These are phyloP conservation scores for Parnassius orleans DNA, from an alignment of 2,888 invertebrate genomes.

Conservation along the genomic window DNA sequence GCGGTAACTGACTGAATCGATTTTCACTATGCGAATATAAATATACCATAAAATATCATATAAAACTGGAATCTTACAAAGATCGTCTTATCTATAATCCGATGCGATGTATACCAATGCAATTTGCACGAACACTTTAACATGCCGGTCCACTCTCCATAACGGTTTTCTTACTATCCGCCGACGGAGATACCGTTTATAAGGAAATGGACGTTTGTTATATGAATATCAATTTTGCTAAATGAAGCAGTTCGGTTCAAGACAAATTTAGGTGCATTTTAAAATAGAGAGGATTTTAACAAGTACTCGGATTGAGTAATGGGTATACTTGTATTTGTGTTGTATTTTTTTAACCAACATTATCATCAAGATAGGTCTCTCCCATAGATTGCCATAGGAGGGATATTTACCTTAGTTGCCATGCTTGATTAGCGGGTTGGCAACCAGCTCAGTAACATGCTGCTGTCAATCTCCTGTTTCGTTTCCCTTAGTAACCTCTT, in stretches of 20 bases:
- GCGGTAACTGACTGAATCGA: too few relatives aligned
- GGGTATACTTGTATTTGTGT: too few relatives aligned
- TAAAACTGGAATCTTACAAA: slow-evolving; percentile 4
- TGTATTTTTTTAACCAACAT: too few relatives aligned
- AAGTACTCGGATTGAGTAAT: background rate
- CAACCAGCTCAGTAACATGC: too few relatives aligned
- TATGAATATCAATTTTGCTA: slow-evolving; percentile 41
- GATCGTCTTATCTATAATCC: slow-evolving; percentile 21
- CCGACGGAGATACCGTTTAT: slow-evolving; percentile 51
- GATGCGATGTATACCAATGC: slow-evolving; percentile 39
- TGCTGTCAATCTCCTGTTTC: too few relatives aligned
- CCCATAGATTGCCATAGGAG: too few relatives aligned
- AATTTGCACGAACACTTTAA: slow-evolving; percentile 55
- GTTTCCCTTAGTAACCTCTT: too few relatives aligned
- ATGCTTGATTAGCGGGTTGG: too few relatives aligned
- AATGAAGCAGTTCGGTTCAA: slow-evolving; percentile 4
- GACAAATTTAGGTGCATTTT: slow-evolving; percentile 3
- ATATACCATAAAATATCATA: too few relatives aligned
- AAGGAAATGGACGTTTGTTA: slow-evolving; percentile 48
- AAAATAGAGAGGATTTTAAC: background rate
- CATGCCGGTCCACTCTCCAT: slow-evolving; percentile 45
- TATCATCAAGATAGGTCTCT: too few relatives aligned
- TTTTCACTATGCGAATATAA: too few relatives aligned
- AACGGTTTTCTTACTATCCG: slow-evolving; percentile 47
- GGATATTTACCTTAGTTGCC: too few relatives aligned